Conservation (phyloP, 2,113 vertebrate species). For the Ictidomys tridecemlineatus region DNA sequence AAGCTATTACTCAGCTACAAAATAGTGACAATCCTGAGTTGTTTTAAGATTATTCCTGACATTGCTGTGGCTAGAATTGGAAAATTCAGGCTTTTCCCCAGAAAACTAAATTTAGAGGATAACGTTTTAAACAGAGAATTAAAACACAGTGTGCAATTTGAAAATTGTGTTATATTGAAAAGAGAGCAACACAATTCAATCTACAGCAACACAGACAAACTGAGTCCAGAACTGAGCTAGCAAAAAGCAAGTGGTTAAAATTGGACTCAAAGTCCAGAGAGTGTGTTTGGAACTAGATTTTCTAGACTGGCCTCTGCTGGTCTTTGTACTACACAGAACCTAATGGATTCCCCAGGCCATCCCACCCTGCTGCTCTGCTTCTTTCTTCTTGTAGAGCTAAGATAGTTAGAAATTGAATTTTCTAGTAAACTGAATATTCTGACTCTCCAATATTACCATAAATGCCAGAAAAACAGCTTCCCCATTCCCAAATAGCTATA, state of each 20-base stretch:
- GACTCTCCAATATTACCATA: not conserved
- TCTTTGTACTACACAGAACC: not conserved
- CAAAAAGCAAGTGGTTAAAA: not conserved
- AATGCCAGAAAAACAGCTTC: conserved; percentile 15
- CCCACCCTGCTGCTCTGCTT: accelerated
- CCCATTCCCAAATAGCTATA: conserved; percentile 1
- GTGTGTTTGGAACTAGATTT: not conserved
- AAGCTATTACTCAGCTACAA: not conserved
- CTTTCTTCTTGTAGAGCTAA: not conserved
- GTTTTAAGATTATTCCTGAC: not conserved
- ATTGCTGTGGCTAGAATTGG: not conserved
- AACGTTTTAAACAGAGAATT: conserved; percentile 15
- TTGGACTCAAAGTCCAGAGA: not conserved
- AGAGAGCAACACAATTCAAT: not conserved
- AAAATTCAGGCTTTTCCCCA: conserved; percentile 18
- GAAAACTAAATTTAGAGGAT: not conserved
- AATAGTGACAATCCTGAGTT: not conserved
- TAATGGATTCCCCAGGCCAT: accelerated
- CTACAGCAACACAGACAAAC: not conserved
- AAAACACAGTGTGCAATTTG: not conserved
- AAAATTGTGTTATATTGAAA: not conserved
- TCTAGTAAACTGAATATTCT: conserved; percentile 6
- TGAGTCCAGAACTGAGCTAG: not conserved
- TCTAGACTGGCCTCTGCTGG: not conserved
- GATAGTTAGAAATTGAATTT: conserved; percentile 4